Percentiles rank a stretch among this genome's conserved stretches.
Evolutionary conservation across 2,113 vertebrate species (phyloP).

Genomic region (Argyrosomus japonicus): DNA sequence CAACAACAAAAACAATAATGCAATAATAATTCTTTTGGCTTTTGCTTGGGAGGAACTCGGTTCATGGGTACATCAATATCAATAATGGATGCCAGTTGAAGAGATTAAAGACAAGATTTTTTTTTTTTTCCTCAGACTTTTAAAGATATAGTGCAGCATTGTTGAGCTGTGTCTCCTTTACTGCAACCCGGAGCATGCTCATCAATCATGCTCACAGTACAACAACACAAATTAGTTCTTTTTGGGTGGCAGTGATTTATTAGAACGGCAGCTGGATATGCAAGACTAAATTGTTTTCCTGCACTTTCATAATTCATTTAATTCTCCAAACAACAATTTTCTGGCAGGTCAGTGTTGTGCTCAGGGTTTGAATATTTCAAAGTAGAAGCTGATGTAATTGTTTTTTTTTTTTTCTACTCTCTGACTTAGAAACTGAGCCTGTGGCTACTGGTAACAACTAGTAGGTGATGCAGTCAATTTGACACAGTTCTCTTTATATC

Average conservation of each 20-base stretch:
- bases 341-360: conserved; percentile 72
- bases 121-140: conserved; percentile 34
- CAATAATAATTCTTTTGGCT: conserved; percentile 35
- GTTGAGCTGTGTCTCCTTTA: conserved; percentile 72
- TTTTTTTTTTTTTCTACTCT: conserved; percentile 8
- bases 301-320: conserved; percentile 81
- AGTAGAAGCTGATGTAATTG: conserved; percentile 68
- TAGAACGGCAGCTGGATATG: conserved; percentile 76
- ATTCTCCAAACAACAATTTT: conserved; percentile 76
- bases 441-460: conserved; percentile 31
- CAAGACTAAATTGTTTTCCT: conserved; percentile 80
- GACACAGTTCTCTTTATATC: conserved; percentile 27
- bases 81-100: conserved; percentile 61
- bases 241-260: conserved; percentile 81
- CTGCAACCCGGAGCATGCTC: conserved; percentile 65
- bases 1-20: conserved; percentile 21
- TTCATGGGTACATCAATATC: conserved; percentile 60
- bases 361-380: conserved; percentile 64
- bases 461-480: conserved; percentile 39
- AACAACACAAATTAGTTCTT: conserved; percentile 82
- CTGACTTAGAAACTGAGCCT: conserved; percentile 39
- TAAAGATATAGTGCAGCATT: conserved; percentile 57
- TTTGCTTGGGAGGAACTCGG: conserved; percentile 35
- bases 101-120: conserved; percentile 51
- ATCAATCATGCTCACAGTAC: conserved; percentile 80